phyloP scores from a whole-genome alignment of 1,140 invertebrate species.

The Popillia japonica region DNA sequence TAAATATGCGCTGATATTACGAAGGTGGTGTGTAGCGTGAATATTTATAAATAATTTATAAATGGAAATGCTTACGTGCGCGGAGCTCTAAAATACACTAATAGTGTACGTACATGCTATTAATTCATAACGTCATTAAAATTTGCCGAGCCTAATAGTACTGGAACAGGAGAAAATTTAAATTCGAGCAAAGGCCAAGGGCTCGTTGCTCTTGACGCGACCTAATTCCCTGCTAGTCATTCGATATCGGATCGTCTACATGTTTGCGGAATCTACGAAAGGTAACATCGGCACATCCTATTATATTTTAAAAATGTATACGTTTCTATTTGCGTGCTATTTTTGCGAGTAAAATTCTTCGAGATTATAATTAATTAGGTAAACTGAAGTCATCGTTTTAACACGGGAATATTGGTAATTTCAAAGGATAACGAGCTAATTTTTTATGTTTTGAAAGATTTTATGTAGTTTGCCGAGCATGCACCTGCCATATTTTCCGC shows the following conservation, averaged over 20 bases:
- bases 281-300: too few species aligned
- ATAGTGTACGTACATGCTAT: background rate
- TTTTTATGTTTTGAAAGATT: too few species aligned
- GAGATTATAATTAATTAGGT: too few species aligned
- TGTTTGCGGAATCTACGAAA: background rate
- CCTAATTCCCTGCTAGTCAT: background rate
- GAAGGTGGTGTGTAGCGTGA: too few species aligned
- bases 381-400: too few species aligned
- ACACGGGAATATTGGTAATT: too few species aligned
- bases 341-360: too few species aligned
- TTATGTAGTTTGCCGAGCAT: too few species aligned
- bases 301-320: too few species aligned
- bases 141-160: conserved; percentile 9
- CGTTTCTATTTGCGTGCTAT: too few species aligned
- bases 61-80: conserved; percentile 5
- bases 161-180: conserved; percentile 9
- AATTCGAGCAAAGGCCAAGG: conserved; percentile 16
- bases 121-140: conserved; percentile 4
- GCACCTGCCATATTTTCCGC: too few species aligned
- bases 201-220: conserved; percentile 8
- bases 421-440: too few species aligned
- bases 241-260: background rate
- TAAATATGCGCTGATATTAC: background rate
- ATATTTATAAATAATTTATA: conserved; percentile 7
- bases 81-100: background rate